Conservation (phyloP, 2,797 vertebrate species). For the Vultur gryphus region DNA sequence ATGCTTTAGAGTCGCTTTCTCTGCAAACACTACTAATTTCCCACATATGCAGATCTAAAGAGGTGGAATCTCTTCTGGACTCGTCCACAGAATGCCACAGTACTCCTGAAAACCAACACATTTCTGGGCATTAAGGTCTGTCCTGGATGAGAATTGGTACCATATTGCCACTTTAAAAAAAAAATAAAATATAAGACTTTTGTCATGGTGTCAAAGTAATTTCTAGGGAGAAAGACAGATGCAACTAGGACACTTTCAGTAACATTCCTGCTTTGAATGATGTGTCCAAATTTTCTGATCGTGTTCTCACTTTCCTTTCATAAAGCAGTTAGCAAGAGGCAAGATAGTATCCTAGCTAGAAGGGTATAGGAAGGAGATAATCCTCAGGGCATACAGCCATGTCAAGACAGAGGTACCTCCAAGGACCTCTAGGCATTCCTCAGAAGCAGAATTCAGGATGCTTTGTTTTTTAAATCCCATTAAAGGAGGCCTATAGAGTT, state of each 20-base stretch:
- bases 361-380: background rate
- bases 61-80: background rate
- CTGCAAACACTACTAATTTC: background rate
- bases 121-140: background rate
- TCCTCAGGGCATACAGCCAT: no score
- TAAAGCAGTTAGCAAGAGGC: background rate
- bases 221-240: background rate
- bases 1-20: background rate
- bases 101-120: background rate
- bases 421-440: background rate
- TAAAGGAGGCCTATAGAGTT: background rate
- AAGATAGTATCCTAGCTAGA: background rate
- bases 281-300: background rate
- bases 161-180: background rate
- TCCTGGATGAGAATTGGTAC: background rate
- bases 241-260: background rate
- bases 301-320: background rate
- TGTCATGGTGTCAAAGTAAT: background rate
- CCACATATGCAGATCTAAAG: background rate
- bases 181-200: no score
- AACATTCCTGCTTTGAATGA: background rate
- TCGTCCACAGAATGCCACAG: background rate
- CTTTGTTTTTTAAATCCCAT: background rate
- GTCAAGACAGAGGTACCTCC: background rate
- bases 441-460: background rate